phyloP scores from a whole-genome alignment of 2,888 invertebrate genomes.

The Drosophila trichaetosa region DNA sequence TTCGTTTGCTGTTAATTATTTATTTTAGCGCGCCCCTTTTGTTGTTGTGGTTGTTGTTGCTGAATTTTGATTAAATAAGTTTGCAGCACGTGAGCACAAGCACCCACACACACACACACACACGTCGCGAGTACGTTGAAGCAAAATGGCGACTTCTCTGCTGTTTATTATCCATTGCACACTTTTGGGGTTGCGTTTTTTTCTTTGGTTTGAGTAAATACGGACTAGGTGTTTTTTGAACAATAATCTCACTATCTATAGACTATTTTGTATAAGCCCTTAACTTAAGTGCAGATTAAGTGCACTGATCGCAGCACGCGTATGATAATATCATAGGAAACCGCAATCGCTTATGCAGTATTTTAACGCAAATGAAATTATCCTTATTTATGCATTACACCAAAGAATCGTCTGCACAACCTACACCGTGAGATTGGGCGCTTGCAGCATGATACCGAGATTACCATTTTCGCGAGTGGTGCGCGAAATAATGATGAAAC shows the following conservation, averaged over 20 bases:
- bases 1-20: constrained; percentile 69
- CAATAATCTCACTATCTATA: background rate
- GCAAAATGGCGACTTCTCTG: constrained; percentile 60
- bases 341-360: background rate
- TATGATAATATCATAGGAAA: background rate
- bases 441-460: constrained; percentile 84
- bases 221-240: background rate
- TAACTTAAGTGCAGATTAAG: background rate
- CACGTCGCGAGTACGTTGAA: background rate
- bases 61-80: constrained; percentile 64
- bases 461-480: constrained; percentile 85
- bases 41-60: constrained; percentile 25
- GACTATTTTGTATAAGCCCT: background rate
- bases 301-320: background rate
- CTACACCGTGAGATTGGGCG: constrained; percentile 37
- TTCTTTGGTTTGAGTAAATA: background rate
- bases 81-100: constrained; percentile 33
- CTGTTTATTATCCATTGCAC: constrained; percentile 29
- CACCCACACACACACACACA: constrained; percentile 9
- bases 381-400: background rate
- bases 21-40: constrained; percentile 55
- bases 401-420: constrained; percentile 14
- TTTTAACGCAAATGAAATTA: background rate
- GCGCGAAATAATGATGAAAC: constrained; percentile 83
- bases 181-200: constrained; percentile 17